These are phyloP conservation scores for Periphyllus acericola DNA, from an alignment of 2,888 invertebrate genomes.

Conservation along the genomic window DNA sequence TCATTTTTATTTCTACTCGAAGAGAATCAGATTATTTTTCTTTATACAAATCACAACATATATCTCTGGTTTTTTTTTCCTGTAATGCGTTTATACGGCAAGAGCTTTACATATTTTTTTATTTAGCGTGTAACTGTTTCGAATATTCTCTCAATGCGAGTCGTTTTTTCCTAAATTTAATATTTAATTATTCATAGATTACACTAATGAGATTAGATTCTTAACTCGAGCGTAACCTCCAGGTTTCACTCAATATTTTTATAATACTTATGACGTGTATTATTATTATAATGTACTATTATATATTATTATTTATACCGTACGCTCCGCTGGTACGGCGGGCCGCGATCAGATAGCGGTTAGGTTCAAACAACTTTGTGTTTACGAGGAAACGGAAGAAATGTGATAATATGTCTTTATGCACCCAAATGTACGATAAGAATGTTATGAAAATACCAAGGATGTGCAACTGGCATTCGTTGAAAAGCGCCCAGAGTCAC, in stretches of 20 bases:
- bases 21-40: not conserved
- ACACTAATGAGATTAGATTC: not conserved
- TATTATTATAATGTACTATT: not conserved
- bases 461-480: not conserved
- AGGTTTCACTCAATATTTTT: not conserved
- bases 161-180: not conserved
- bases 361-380: not conserved
- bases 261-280: not conserved
- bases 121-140: not conserved
- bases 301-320: not conserved
- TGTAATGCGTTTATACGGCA: not conserved
- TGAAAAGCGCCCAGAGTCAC: not conserved
- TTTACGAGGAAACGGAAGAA: not conserved
- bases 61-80: not conserved
- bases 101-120: not conserved
- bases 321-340: not conserved
- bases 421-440: not conserved
- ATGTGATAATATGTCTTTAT: not conserved
- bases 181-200: not conserved
- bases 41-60: not conserved
- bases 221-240: not conserved
- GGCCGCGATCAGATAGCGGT: not conserved
- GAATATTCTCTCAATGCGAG: not conserved
- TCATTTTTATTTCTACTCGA: not conserved
- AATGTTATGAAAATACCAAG: not conserved